These are phyloP conservation scores for Nezara viridula DNA, from an alignment of 2,888 invertebrate species.

Conservation along the genomic window DNA sequence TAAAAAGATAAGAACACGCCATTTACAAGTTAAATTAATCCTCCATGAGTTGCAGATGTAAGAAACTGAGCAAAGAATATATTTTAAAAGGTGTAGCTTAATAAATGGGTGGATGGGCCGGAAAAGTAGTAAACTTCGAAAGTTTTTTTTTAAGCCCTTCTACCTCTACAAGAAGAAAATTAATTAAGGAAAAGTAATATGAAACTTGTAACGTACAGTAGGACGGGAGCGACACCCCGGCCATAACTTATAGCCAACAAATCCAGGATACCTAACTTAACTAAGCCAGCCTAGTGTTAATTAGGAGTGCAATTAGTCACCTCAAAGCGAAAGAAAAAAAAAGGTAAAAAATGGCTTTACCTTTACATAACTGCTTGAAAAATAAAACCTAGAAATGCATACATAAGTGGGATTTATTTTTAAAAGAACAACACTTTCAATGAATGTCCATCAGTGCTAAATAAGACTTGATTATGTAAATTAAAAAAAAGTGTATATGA, in stretches of 20 bases:
- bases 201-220: background rate
- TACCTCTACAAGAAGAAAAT: background rate
- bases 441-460: too few species aligned
- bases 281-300: background rate
- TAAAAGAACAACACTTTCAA: too few species aligned
- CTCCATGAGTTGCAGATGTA: too few species aligned
- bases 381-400: background rate
- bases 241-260: background rate
- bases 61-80: too few species aligned
- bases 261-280: background rate
- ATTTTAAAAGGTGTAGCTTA: background rate
- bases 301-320: background rate
- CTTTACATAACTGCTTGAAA: background rate
- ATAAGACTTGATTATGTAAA: too few species aligned
- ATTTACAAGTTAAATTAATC: too few species aligned
- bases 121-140: background rate
- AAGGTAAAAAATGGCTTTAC: background rate
- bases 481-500: too few species aligned
- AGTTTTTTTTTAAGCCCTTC: too few species aligned
- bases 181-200: constrained; percentile 27
- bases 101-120: background rate
- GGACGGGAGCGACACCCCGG: background rate
- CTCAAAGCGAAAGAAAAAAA: background rate
- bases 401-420: too few species aligned
- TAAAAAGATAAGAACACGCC: too few species aligned